A percentile compares a stretch with the other conserved stretches of the same genome.
These are phyloP conservation scores for Coptotermes formosanus DNA, from an alignment of 1,140 invertebrate species.

Conservation along the genomic window DNA sequence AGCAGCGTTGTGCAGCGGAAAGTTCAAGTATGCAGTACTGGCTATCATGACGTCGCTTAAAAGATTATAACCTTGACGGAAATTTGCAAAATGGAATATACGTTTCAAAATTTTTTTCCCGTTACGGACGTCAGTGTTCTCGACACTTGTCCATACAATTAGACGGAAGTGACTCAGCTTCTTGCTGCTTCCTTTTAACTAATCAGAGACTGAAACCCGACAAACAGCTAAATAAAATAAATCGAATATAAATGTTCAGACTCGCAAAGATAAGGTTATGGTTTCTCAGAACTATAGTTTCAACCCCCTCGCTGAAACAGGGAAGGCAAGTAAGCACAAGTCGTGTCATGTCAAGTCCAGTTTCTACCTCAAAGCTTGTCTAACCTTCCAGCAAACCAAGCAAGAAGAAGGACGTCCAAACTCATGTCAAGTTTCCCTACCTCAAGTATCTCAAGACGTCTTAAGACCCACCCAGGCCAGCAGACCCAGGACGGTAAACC, in stretches of 20 bases:
- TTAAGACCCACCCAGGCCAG: conserved; percentile 16
- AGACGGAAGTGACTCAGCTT: too few relatives aligned
- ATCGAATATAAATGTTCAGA: background rate
- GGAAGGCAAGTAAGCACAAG: background rate
- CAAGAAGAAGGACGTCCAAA: conserved; percentile 10
- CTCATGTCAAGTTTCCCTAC: background rate
- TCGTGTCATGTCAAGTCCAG: background rate
- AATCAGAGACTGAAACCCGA: too few relatives aligned
- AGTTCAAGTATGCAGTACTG: too few relatives aligned
- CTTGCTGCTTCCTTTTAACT: too few relatives aligned
- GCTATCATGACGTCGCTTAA: too few relatives aligned
- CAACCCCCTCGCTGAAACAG: background rate
- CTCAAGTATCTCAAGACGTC: conserved; percentile 4
- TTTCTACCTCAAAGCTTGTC: conserved; percentile 15
- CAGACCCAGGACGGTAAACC: background rate
- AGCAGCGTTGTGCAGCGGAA: too few relatives aligned
- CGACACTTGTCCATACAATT: too few relatives aligned
- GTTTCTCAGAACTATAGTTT: conserved; percentile 8
- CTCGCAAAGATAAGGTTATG: background rate
- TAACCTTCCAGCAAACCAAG: conserved; percentile 14
- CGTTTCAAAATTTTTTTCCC: too few relatives aligned
- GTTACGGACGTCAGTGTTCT: too few relatives aligned
- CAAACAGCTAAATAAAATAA: too few relatives aligned
- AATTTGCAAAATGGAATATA: too few relatives aligned
- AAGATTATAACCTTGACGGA: too few relatives aligned